Percentiles rank a stretch among this genome's conserved stretches.
These are phyloP conservation scores for Tor tambroides DNA, from an alignment of 2,113 vertebrate species.

Conservation along the genomic window DNA sequence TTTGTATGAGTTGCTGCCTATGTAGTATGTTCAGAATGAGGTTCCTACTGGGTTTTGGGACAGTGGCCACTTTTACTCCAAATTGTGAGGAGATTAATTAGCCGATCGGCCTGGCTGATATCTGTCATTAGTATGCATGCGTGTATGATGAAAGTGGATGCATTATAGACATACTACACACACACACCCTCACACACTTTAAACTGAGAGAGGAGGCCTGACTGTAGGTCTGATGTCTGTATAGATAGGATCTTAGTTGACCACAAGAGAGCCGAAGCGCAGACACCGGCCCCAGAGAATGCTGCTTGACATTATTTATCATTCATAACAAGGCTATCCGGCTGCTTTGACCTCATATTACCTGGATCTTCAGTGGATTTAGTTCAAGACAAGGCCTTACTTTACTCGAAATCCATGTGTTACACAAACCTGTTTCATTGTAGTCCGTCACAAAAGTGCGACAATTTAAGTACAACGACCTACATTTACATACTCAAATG, in stretches of 20 bases:
- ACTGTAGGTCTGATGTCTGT: conserved; percentile 69
- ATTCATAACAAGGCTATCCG: conserved; percentile 19
- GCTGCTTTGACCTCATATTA: neutral
- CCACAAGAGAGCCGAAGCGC: conserved; percentile 71
- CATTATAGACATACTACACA: neutral
- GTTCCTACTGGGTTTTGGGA: neutral
- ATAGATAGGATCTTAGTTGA: conserved; percentile 71
- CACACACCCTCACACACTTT: conserved; percentile 52
- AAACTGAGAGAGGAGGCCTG: conserved; percentile 59
- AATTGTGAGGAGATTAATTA: no score
- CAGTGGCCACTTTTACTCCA: neutral
- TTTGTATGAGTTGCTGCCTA: neutral
- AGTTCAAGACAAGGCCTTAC: neutral
- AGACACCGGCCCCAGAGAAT: conserved; percentile 44
- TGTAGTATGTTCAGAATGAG: neutral
- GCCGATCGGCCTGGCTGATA: neutral
- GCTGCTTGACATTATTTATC: conserved; percentile 18
- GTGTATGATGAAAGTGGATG: neutral
- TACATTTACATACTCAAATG: no score
- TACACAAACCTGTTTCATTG: neutral
- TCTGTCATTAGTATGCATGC: neutral
- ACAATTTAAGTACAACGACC: no score
- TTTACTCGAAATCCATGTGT: neutral
- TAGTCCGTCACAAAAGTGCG: neutral
- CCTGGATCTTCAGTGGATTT: neutral